Evolutionary conservation across 2,888 invertebrate species (phyloP), one percentile per base, ranked within the genome.

Genomic region (Agriopis marginaria): DNA sequence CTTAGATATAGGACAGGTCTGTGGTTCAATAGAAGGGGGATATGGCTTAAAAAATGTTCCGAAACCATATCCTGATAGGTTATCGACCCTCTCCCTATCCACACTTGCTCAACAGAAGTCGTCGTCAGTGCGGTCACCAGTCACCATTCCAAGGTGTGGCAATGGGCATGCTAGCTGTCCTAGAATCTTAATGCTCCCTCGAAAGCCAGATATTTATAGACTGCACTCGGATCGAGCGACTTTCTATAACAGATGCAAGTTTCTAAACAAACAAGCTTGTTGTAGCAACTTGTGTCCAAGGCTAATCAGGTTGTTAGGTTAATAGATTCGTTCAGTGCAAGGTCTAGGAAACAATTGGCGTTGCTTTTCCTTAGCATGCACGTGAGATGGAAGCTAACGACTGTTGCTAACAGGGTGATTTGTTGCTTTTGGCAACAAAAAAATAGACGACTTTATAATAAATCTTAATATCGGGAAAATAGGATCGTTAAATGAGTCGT

Each of bases 121-220:
- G 59, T 59, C 59, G 59, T 59, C 68, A 66, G 45, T 44, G 53
- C 12, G 17, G 49, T 51, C 63, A 54, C 9, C 11, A 47, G 39
- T 12, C 53, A 54, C 40, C 47, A 64, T 64, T 40, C 58, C 42
- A 32, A 66, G 64, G 67, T 71, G 71, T 61, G 54, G 66, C 63
- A 61, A 62, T 50, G 39, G 58, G 51, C 55, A 47, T 55, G 61
- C 42, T 58, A 32, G n/a, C 47, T 66, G 70, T 64, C 67, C 71
- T 71, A 64, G 67, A 71, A 71, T 64, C 62, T 70, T 58, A 61
- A 50, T 56, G 53, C 61, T 69, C 69, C 63, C 62, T 62, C 65
- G 61, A 63, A 70, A 70, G 63, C 53, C 10, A 55, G 56, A 62
- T 66, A 70, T 66, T 50, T 66, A 58, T 70, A 70, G 65, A 56